These are phyloP conservation scores for Merops nubicus DNA, from an alignment of 2,113 vertebrate species.

Conservation along the genomic window DNA sequence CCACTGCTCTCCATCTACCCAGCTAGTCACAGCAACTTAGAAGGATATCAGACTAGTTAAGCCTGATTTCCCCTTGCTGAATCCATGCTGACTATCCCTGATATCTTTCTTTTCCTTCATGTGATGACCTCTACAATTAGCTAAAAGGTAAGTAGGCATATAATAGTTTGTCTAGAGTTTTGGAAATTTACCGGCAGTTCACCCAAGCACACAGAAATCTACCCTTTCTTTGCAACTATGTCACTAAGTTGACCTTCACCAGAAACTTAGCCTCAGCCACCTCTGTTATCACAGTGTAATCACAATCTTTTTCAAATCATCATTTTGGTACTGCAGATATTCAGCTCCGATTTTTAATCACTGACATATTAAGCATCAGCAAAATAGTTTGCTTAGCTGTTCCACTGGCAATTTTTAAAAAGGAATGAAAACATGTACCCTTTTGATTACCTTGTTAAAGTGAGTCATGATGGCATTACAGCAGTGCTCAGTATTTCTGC, in stretches of 20 bases:
- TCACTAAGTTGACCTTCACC: slow-evolving; percentile 51
- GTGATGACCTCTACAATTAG: too few relatives aligned
- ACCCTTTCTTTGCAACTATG: background rate
- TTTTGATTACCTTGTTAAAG: slow-evolving; percentile 74
- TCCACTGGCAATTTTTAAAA: slow-evolving; percentile 52
- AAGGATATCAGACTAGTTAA: too few relatives aligned
- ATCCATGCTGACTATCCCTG: too few relatives aligned
- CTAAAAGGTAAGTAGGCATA: background rate
- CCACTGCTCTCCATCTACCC: too few relatives aligned
- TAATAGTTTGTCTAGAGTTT: background rate
- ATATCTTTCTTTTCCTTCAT: too few relatives aligned
- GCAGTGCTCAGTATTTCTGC: slow-evolving; percentile 44
- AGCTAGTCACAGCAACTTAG: too few relatives aligned
- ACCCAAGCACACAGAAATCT: background rate
- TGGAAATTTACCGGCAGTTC: background rate
- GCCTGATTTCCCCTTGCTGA: too few relatives aligned
- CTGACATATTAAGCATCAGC: slow-evolving; percentile 68
- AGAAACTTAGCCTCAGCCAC: slow-evolving; percentile 10
- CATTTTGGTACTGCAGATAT: slow-evolving; percentile 50
- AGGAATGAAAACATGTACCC: slow-evolving; percentile 71
- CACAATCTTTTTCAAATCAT: slow-evolving; percentile 62
- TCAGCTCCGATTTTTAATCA: slow-evolving; percentile 71
- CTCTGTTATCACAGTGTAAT: slow-evolving; percentile 46
- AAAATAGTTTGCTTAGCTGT: slow-evolving; percentile 73
- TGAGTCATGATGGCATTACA: slow-evolving; percentile 66